A percentile compares a stretch with the other conserved stretches of the same genome.
Conservation (phyloP, 2,113 vertebrate genomes). For the Myodes glareolus region DNA sequence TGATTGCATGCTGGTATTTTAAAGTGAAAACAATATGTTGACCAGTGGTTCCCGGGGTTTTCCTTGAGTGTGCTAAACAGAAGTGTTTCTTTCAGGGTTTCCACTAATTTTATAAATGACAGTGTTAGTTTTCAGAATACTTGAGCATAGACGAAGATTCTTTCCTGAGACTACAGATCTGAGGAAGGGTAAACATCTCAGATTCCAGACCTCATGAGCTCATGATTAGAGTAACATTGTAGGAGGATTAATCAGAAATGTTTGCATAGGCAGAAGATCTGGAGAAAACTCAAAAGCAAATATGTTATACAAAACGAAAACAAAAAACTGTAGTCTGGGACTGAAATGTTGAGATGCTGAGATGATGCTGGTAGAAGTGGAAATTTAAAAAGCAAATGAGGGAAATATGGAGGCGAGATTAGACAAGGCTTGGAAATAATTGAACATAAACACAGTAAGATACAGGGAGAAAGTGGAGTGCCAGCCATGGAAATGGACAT, state of each 20-base stretch:
- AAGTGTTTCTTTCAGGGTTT: conserved; percentile 33
- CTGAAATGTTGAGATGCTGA: background rate
- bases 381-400: background rate
- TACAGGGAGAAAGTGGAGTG: background rate
- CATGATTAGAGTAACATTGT: conserved; percentile 13
- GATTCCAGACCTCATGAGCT: conserved; percentile 46
- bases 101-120: conserved; percentile 16
- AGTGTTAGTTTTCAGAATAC: conserved; percentile 7
- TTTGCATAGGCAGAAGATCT: background rate
- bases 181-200: background rate
- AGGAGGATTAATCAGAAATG: conserved; percentile 46
- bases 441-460: background rate
- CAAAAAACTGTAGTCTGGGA: background rate
- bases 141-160: background rate
- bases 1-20: conserved; percentile 33
- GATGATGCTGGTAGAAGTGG: background rate
- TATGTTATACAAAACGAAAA: background rate
- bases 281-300: conserved; percentile 31
- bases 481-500: background rate
- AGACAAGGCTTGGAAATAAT: background rate
- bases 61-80: background rate
- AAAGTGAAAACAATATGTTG: background rate
- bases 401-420: background rate
- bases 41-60: background rate
- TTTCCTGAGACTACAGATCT: conserved; percentile 19